Base-by-base conservation (phyloP, 2,797 vertebrate genomes). In the Neoniphon sammara region DNA sequence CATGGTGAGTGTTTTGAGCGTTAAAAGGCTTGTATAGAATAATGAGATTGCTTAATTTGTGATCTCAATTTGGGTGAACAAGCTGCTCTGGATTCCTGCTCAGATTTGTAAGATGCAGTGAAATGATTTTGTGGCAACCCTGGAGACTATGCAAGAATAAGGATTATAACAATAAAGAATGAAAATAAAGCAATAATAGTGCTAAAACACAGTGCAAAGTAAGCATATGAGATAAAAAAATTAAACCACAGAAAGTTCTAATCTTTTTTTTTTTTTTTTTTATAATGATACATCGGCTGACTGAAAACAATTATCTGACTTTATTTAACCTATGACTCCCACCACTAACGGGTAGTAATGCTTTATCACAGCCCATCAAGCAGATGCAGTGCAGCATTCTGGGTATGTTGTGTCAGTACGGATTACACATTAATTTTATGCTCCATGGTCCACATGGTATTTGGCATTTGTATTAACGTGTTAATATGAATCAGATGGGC, bases 271-370 rank as follows among this genome's bases (percentile, higher is more conserved):
- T 36, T 34, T 5, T 8, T 0, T 61, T 46, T 59, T 1, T 36
- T 7, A 36, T 9, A 6, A 34, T 34, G 12, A 46, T 46, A 0
- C 10, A 66, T 10, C 10, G 12, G 49, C 46, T 25, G 5, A 53
- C 5, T 2, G 36, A 12, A 14, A 18, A 3, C 7, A 2, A 31
- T 57, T 15, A n/a, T 25, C n/a, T 53, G 23, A 66, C 30, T 7
- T 36, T 15, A 20, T 25, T 73, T 18, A 62, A 49, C 14, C 23
- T 62, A 1, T 20, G 7, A 59, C 47, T 80, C 52, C 66, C 44
- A 62, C 88, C 90, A 90, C 87, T 84, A 56, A 67, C 89, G 65
- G 89, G 88, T 76, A 75, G 82, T 66, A 82, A 71, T 0, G 63
- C 50, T 60, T 80, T 0, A 80, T 42, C 11, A 3, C 39, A 42